Evolutionary conservation across 2,797 vertebrate species (phyloP).

Genomic region (Pygocentrus nattereri): DNA sequence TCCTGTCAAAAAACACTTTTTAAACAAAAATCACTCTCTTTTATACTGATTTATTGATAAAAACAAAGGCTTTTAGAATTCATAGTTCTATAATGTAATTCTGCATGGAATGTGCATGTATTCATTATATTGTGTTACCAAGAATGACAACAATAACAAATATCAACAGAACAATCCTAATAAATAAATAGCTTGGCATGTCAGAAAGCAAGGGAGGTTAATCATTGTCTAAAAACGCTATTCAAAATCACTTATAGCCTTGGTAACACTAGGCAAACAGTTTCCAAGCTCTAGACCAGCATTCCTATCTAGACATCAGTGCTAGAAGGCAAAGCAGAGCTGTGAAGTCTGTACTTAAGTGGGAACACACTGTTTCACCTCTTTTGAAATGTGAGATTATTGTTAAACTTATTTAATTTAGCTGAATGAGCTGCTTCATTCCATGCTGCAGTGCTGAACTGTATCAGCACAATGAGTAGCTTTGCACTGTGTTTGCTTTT

Average conservation of each 20-base stretch:
- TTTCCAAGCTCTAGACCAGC: neutral
- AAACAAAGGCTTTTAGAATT: too few species aligned
- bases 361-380: neutral
- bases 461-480: neutral
- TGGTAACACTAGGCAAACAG: constrained; percentile 10
- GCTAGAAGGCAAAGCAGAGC: neutral
- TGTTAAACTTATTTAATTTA: neutral
- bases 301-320: neutral
- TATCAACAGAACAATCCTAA: neutral
- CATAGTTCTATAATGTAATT: too few species aligned
- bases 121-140: neutral
- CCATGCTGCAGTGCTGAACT: neutral
- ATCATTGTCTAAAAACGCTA: neutral
- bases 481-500: neutral
- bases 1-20: too few species aligned
- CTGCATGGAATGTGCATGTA: too few species aligned
- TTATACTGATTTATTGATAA: too few species aligned
- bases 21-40: too few species aligned
- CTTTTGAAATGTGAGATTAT: neutral
- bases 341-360: neutral
- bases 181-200: neutral
- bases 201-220: neutral
- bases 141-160: neutral
- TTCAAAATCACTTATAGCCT: neutral
- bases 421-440: neutral